Percentiles rank a stretch among this genome's conserved stretches.
These are phyloP conservation scores for Cryptus armator DNA, from an alignment of 2,888 invertebrate genomes.

Conservation along the genomic window DNA sequence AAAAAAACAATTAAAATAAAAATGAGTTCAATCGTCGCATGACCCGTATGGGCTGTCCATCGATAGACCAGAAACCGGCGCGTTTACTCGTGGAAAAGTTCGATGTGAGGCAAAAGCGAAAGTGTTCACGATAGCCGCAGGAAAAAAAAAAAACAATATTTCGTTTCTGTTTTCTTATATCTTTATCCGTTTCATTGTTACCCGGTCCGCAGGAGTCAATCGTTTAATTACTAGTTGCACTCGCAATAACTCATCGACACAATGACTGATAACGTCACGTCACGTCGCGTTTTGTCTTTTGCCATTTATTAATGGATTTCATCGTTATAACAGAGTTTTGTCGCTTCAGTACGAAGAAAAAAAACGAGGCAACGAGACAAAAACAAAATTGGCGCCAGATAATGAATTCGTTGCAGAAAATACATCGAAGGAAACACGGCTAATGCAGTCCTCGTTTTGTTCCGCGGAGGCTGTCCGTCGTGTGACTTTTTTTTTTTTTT, in stretches of 20 bases:
- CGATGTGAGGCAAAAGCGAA: conserved; percentile 30
- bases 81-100: neutral
- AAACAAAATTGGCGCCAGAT: conserved; percentile 1
- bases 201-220: conserved; percentile 6
- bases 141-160: neutral
- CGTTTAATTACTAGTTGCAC: neutral
- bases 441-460: conserved; percentile 7
- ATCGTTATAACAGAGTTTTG: conserved; percentile 9
- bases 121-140: conserved; percentile 35
- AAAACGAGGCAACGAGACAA: neutral
- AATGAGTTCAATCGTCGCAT: neutral
- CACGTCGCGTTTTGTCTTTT: conserved; percentile 5
- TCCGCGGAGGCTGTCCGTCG: conserved; percentile 8
- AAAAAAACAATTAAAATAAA: conserved; percentile 6
- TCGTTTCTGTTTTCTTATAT: neutral
- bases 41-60: conserved; percentile 2
- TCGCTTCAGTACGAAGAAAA: neutral
- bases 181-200: conserved; percentile 7
- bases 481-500: neutral
- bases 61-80: neutral
- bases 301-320: conserved; percentile 49
- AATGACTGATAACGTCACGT: conserved; percentile 4
- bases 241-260: conserved; percentile 15
- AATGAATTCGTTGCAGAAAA: neutral
- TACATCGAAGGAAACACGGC: neutral